Evolutionary conservation across 1,140 invertebrate species (phyloP).

Genomic region (Diachasmimorpha longicaudata): DNA sequence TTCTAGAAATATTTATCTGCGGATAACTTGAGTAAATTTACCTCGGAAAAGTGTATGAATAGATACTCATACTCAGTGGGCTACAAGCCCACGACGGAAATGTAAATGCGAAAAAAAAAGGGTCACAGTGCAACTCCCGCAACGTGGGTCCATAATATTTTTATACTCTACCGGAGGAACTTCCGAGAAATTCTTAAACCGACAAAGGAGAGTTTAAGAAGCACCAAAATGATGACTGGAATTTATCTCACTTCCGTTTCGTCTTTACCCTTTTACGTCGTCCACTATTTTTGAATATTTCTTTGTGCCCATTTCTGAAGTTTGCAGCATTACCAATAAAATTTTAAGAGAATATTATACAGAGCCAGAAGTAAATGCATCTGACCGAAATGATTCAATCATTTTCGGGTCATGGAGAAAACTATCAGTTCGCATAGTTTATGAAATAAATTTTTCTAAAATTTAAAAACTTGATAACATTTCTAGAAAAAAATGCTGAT

Average conservation of each 20-base stretch:
- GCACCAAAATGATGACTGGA: slow-evolving; percentile 40
- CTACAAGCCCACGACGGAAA: neutral
- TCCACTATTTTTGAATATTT: slow-evolving; percentile 42
- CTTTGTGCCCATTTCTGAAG: slow-evolving; percentile 18
- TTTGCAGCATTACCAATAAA: neutral
- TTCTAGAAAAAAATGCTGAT: too few species aligned
- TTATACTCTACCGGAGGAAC: slow-evolving; percentile 45
- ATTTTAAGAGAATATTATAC: slow-evolving; percentile 14
- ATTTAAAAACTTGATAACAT: too few species aligned
- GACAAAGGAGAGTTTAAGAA: slow-evolving; percentile 47
- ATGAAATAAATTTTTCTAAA: too few species aligned
- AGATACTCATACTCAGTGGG: neutral
- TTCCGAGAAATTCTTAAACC: slow-evolving; percentile 49
- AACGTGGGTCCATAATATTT: slow-evolving; percentile 41
- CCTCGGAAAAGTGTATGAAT: neutral
- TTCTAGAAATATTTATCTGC: neutral
- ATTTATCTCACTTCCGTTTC: slow-evolving; percentile 44
- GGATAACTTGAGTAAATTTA: neutral
- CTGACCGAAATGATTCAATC: too few species aligned
- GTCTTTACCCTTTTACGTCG: slow-evolving; percentile 22
- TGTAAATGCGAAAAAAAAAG: slow-evolving; percentile 10
- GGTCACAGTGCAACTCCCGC: neutral
- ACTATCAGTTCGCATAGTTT: too few species aligned
- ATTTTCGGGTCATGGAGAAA: too few species aligned
- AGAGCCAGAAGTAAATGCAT: slow-evolving; percentile 6